phyloP scores from a whole-genome alignment of 2,113 vertebrate species.

The Scolopax mira region DNA sequence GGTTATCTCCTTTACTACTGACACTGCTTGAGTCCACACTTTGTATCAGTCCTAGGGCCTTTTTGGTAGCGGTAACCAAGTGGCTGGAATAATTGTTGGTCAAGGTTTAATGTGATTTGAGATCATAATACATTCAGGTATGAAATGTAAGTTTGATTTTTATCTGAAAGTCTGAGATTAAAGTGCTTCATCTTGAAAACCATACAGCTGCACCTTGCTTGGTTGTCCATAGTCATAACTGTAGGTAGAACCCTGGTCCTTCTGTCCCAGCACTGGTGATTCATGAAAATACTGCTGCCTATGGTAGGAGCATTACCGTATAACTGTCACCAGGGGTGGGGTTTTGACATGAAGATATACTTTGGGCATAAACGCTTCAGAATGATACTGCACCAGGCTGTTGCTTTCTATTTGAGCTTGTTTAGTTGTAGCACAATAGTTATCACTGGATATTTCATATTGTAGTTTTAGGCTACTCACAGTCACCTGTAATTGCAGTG shows the following conservation, averaged over 20 bases:
- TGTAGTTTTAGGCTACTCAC: not conserved
- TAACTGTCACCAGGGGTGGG: too few relatives aligned
- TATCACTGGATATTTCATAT: not conserved
- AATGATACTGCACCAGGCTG: not conserved
- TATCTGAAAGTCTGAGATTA: not conserved
- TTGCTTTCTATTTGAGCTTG: not conserved
- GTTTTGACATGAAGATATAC: not conserved
- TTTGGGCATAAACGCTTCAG: not conserved
- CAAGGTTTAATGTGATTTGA: not conserved
- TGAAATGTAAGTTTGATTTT: not conserved
- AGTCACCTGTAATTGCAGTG: not conserved
- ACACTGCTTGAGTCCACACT: not conserved
- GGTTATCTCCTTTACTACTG: not conserved
- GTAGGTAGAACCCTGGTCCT: not conserved
- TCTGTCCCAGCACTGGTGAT: not conserved
- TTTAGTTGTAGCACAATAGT: not conserved
- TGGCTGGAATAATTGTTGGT: not conserved
- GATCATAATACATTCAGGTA: not conserved
- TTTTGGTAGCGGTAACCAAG: not conserved
- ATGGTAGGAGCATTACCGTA: not conserved
- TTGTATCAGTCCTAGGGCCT: not conserved
- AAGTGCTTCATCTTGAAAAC: not conserved
- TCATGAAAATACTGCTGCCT: not conserved
- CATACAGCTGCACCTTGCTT: not conserved
- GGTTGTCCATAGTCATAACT: not conserved